Base-by-base conservation (phyloP, 2,888 invertebrate species). In the Machimus rusticus region DNA sequence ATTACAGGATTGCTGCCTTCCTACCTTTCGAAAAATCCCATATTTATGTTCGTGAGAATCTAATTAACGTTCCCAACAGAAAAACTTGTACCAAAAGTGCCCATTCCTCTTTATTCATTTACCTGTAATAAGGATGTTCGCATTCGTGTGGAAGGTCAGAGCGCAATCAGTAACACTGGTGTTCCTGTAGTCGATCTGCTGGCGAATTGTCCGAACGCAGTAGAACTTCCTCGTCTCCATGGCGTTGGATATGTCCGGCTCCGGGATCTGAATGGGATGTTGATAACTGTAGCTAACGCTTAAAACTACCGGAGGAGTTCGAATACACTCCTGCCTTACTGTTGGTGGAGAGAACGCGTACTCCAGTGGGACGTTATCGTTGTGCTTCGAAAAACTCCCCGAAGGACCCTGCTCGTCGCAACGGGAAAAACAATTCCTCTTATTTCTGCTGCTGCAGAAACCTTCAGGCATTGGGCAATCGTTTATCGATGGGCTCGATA, bases 121-220 rank as follows among this genome's bases (percentile, higher is more conserved):
- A 91, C 91, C 97, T 88, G 96, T 94, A 78, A 97, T 94, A 91
- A 96, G 96, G 90, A 97, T 96, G 91, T 96, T 96, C 91, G 95
- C 96, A 91, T 97, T 96, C 79, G 96, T 97, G 91, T 95, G 95
- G 91, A 97, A 97, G 2, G 96, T 96, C 39, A 97, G 94, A 16
- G 95, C 95, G 91, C 96, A 96, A 91, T 97, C 97, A 79, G 97
- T 94, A 37, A 95, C 95, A 90, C 95, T 95, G 19, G 95, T 95
- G 92, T 97, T 97, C 90, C 95, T 94, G 90, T 96, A 96, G 91
- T 96, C 96, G 0, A 95, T 95, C 90, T 95, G 95, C 89, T 95
- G 95, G 16, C 95, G 92, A 84, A 96, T 93, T 74, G 95, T 94
- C 66, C 96, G 94, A 89, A 94, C 94, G 92, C 96, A 96, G 92